Evolutionary conservation across 2,113 vertebrate species (phyloP), one percentile per base, ranked within the genome.

Genomic region (Hippocampus comes): DNA sequence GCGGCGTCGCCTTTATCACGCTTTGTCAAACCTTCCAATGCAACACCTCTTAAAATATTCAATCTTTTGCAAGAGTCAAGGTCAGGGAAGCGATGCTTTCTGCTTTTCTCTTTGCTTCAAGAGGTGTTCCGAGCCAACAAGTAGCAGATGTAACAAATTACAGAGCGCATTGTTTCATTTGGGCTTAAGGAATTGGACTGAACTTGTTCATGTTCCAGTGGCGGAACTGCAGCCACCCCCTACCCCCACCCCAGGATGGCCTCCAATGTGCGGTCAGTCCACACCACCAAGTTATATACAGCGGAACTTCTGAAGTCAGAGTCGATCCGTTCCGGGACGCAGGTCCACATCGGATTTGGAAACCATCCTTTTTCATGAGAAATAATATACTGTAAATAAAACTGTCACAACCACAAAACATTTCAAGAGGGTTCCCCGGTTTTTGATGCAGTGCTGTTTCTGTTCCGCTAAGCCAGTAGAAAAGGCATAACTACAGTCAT

Each of bases 31-130:
- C 57, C 59, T 63, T 17, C 3, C 0, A 60, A 46, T 12, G 42
- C 41, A 46, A 65, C 63, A 65, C 63, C 42, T 65, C 25, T 43
- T 25, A 46, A 65, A 46, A 46, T 23, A 30, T 60, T 12, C 7
- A 41, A 63, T 64, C 60, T 63, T 34, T 41, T 18, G 41, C 14
- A 23, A 9, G 14, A 42, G 38, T 64, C 38, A 66, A 46, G 42
- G 42, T 66, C 63, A 18, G 18, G 34, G 51, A 55, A 11, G 46
- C 41, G 18, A 72, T 49, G 25, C 49, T 48, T 81, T 68, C 0
- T 48, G 82, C 68, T 70, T 25, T 38, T 4, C 30, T 55, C 43
- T 23, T 51, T 25, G 23, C 67, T 74, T 56, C 48, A 64, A 64
- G 63, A 64, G 21, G 38, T 65, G 41, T 25, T 43, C 43, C 12